Base-by-base conservation (phyloP, 2,888 invertebrate genomes). In the Cosmopolites sordidus region DNA sequence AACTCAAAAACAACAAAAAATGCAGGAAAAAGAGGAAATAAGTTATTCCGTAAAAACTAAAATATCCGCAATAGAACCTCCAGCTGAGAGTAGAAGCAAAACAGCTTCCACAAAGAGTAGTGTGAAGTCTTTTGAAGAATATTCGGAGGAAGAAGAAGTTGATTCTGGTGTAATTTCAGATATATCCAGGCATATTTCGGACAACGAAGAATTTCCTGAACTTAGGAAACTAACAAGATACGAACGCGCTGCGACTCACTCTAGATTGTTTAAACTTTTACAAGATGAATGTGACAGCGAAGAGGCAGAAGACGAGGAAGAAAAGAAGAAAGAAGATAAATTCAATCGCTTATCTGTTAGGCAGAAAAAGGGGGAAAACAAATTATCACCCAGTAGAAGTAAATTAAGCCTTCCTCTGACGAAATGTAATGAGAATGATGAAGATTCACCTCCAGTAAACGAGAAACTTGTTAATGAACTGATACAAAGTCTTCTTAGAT, bases 101-200 rank as follows among this genome's bases (percentile, higher is more conserved):
- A 62, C 66, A n/a, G 50, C 63, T 16, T 64, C 69, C 15, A 65
- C 67, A 6, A 65, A 66, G 54, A 71, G 68, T 57, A 68, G 64
- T 51, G 56, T 75, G 22, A 73, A 76, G 49, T 70, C 71, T 1
- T 67, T 66, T 29, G 72, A 71, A n/a, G 78, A 70, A 42, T 65
- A 64, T 44, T 69, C 66, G 37, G 70, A 78, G 58, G 76, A 76
- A 40, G 78, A 79, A 57, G 85, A 86, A 63, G 78, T 78, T 27
- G 86, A 86, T 67, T 86, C 86, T 1, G 86, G 86, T 1, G 84
- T 86, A 0, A 85, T 84, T 0, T 80, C 81, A 0, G 86, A 86
- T 66, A 78, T 84, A 73, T 84, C 84, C 60, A 76, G 83, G 48
- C 82, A 81, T 57, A 78, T 84, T 57, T 85, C 84, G 0, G 84